Evolutionary conservation across 2,888 invertebrate genomes (phyloP).

Genomic region (Diplolepis rosae): DNA sequence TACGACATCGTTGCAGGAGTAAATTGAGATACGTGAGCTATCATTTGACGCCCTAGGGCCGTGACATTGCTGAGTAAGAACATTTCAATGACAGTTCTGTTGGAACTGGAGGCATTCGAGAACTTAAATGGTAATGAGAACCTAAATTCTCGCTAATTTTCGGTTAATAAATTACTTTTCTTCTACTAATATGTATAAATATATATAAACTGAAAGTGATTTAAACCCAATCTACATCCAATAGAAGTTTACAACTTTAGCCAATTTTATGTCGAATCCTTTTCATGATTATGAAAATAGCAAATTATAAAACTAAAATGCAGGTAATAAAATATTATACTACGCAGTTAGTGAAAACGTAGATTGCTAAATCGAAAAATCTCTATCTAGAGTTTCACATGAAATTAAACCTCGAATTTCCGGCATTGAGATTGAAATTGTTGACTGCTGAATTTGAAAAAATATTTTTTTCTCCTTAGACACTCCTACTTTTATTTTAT

Average conservation of each 20-base stretch:
- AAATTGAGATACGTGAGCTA: conserved; percentile 51
- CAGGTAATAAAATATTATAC: neutral
- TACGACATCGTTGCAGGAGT: conserved; percentile 53
- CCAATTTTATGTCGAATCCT: neutral
- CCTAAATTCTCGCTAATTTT: too few species aligned
- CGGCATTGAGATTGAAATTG: neutral
- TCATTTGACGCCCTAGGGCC: conserved; percentile 57
- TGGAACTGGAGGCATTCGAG: neutral
- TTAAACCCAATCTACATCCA: neutral
- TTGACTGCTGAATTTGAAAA: neutral
- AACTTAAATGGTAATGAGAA: too few species aligned
- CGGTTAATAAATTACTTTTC: too few species aligned
- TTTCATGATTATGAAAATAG: neutral
- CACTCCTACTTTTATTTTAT: neutral
- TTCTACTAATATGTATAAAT: too few species aligned
- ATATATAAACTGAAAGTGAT: too few species aligned
- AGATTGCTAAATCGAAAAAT: neutral
- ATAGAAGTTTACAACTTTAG: neutral
- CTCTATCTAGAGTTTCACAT: neutral
- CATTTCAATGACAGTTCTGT: neutral
- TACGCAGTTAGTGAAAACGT: neutral
- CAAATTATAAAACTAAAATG: neutral
- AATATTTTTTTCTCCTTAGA: too few species aligned
- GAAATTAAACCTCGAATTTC: neutral
- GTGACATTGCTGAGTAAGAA: conserved; percentile 56